A percentile compares a stretch with the other conserved stretches of the same genome.
Evolutionary conservation across 2,888 invertebrate genomes (phyloP).

Genomic region (Abscondita cerata): DNA sequence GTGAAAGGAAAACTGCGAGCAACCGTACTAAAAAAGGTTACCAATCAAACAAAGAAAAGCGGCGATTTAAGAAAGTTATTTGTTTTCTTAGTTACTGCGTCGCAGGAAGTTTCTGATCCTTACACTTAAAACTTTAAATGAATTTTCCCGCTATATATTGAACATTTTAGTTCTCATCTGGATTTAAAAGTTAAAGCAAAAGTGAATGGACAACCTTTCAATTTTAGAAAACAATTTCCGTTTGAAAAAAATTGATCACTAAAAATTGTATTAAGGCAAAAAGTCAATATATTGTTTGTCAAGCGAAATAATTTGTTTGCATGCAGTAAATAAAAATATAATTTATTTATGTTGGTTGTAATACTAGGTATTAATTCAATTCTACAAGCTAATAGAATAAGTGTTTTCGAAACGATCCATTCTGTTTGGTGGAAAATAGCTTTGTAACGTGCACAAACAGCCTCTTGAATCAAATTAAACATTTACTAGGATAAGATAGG

Average conservation of each 20-base stretch:
- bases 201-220: constrained; percentile 24
- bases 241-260: constrained; percentile 17
- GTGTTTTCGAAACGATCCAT: constrained; percentile 7
- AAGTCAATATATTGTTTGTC: constrained; percentile 6
- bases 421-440: constrained; percentile 13
- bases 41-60: no score
- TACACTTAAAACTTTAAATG: constrained; percentile 42
- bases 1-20: no score
- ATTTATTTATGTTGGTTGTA: background rate
- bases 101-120: constrained; percentile 33
- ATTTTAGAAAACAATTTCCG: constrained; percentile 30
- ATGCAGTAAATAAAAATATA: background rate
- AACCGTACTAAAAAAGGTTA: no score
- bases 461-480: constrained; percentile 21
- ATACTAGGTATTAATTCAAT: background rate
- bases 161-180: constrained; percentile 26
- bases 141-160: constrained; percentile 38
- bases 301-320: background rate
- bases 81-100: constrained; percentile 22
- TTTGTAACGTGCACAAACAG: constrained; percentile 13
- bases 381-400: constrained; percentile 2
- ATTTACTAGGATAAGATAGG: constrained; percentile 16
- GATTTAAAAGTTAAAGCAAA: constrained; percentile 32
- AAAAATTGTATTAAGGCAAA: constrained; percentile 23
- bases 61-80: constrained; percentile 6